Evolutionary conservation across 2,113 vertebrate species (phyloP).

Genomic region (Gopherus evgoodei): DNA sequence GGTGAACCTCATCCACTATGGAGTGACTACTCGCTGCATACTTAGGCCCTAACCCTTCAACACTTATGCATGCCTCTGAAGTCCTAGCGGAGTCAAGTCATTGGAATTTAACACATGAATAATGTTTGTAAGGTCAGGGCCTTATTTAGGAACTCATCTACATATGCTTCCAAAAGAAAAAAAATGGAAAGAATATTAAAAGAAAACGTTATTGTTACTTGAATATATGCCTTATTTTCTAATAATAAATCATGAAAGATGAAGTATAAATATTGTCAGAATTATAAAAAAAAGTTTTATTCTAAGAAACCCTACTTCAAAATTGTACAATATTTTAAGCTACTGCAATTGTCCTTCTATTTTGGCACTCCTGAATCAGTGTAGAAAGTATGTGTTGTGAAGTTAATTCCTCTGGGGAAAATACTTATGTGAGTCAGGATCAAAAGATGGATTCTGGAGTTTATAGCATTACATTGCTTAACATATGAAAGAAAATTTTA

Average conservation of each 20-base stretch:
- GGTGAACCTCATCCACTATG: conserved; percentile 21
- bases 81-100: neutral
- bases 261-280: conserved; percentile 76
- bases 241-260: conserved; percentile 70
- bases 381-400: conserved; percentile 56
- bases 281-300: conserved; percentile 72
- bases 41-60: conserved; percentile 1
- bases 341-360: conserved; percentile 30
- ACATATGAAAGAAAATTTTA: conserved; percentile 58
- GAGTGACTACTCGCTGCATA: conserved; percentile 31
- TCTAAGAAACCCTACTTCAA: conserved; percentile 74
- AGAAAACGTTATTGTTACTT: conserved; percentile 62
- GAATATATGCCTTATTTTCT: conserved; percentile 70
- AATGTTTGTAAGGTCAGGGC: conserved; percentile 7
- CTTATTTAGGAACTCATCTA: conserved; percentile 43
- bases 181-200: conserved; percentile 56
- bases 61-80: neutral
- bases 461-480: conserved; percentile 56
- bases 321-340: conserved; percentile 51
- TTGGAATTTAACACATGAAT: conserved; percentile 4
- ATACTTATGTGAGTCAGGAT: conserved; percentile 39
- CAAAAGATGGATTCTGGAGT: conserved; percentile 62
- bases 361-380: conserved; percentile 70
- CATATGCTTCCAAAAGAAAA: conserved; percentile 27
- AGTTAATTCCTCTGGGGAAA: conserved; percentile 33